phyloP scores from a whole-genome alignment of 2,888 invertebrate genomes.

The Sussaba pulchella region DNA sequence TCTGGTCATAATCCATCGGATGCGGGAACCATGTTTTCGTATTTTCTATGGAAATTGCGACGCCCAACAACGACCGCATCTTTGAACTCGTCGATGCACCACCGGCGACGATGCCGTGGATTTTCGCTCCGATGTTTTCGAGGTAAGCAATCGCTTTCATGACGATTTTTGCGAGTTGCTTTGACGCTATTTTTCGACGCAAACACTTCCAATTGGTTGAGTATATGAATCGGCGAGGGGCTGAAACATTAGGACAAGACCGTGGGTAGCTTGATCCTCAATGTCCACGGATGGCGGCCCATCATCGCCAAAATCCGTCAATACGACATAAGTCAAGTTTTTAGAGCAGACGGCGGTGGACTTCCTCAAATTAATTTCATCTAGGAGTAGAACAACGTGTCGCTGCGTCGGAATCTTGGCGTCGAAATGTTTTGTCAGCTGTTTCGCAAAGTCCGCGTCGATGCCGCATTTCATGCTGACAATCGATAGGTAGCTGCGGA shows the following conservation, averaged over 20 bases:
- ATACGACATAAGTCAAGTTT: slow-evolving; percentile 46
- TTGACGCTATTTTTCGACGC: slow-evolving; percentile 43
- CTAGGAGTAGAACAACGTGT: slow-evolving; percentile 57
- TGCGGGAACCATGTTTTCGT: slow-evolving; percentile 22
- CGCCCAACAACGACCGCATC: slow-evolving; percentile 4
- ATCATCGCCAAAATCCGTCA: slow-evolving; percentile 45
- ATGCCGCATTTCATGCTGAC: slow-evolving; percentile 31
- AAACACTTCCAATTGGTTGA: slow-evolving; percentile 57
- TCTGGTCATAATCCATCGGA: background rate
- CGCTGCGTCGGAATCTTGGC: slow-evolving; percentile 37
- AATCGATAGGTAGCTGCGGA: slow-evolving; percentile 32
- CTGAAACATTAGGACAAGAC: slow-evolving; percentile 66
- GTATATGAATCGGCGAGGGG: slow-evolving; percentile 61
- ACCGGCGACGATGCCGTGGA: background rate
- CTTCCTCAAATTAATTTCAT: slow-evolving; percentile 67
- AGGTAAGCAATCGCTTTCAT: slow-evolving; percentile 58
- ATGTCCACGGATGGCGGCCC: slow-evolving; percentile 15
- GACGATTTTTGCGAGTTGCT: slow-evolving; percentile 44
- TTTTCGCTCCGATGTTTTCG: background rate
- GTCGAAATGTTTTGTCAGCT: slow-evolving; percentile 23
- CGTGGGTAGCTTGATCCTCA: slow-evolving; percentile 10
- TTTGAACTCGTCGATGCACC: background rate
- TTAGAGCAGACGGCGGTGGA: slow-evolving; percentile 53
- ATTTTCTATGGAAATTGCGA: background rate
- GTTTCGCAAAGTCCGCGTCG: background rate